These are phyloP conservation scores for Xanthia togata DNA, from an alignment of 2,888 invertebrate species.

Conservation along the genomic window DNA sequence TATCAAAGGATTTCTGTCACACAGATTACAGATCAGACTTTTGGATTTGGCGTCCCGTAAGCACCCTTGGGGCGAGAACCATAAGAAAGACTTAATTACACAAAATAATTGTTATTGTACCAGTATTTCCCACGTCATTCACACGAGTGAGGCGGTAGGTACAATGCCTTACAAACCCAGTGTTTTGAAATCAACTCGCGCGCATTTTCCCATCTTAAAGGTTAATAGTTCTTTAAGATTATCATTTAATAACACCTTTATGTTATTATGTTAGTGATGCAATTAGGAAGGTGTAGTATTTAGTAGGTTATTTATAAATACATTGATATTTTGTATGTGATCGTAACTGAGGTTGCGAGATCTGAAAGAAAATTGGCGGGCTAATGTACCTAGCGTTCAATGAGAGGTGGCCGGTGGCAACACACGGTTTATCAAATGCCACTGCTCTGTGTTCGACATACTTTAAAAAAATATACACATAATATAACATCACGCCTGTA, in stretches of 20 bases:
- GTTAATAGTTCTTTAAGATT: conserved; percentile 81
- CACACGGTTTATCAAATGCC: conserved; percentile 11
- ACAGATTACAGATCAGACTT: not conserved
- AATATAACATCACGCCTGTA: not conserved
- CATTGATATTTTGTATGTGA: conserved; percentile 65
- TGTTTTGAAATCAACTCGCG: conserved; percentile 75
- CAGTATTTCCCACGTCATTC: conserved; percentile 71
- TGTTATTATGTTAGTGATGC: conserved; percentile 70
- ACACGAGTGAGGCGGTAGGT: conserved; percentile 51
- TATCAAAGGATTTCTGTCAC: not conserved
- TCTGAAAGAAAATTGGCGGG: conserved; percentile 34
- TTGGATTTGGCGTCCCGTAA: not conserved
- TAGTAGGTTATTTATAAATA: conserved; percentile 60
- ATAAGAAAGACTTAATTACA: conserved; percentile 41
- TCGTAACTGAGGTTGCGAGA: conserved; percentile 46
- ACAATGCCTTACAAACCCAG: conserved; percentile 62
- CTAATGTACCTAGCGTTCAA: conserved; percentile 43
- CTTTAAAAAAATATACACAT: not conserved
- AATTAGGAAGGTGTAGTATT: conserved; percentile 67
- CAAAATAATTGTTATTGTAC: conserved; percentile 49
- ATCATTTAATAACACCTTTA: conserved; percentile 74
- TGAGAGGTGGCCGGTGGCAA: conserved; percentile 22
- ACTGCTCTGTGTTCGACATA: not conserved
- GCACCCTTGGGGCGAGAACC: not conserved
- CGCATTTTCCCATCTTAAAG: conserved; percentile 82